These are phyloP conservation scores for Parazoanthus atlanticus DNA, from an alignment of 92 coral and sea anemone species.

Conservation along the genomic window DNA sequence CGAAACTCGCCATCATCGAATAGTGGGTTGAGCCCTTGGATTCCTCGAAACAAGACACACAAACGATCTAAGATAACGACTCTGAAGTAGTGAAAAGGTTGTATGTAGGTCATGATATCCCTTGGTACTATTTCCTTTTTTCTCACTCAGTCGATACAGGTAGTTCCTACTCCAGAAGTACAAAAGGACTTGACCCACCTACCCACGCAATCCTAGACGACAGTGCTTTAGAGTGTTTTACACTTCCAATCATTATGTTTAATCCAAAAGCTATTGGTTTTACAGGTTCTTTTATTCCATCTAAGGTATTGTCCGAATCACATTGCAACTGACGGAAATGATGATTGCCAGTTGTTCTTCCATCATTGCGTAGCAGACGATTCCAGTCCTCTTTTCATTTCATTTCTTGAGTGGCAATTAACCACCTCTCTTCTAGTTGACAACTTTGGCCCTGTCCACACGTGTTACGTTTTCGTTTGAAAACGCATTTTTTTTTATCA, in stretches of 20 bases:
- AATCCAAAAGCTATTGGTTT: not conserved
- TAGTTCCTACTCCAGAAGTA: no score
- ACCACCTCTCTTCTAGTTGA: no score
- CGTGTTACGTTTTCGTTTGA: no score
- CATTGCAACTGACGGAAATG: not conserved
- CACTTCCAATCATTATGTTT: not conserved
- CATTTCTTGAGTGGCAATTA: no score
- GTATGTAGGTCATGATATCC: not conserved
- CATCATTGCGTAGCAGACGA: no score
- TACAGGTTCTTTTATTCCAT: not conserved
- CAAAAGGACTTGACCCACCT: not conserved
- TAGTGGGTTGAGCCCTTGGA: conserved; percentile 51
- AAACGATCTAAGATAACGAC: not conserved
- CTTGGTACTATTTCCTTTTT: not conserved
- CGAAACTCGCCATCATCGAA: conserved; percentile 72
- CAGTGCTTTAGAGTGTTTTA: not conserved
- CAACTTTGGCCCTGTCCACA: no score
- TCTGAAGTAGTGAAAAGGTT: not conserved
- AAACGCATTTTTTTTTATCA: no score
- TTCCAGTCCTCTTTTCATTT: no score
- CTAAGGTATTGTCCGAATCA: not conserved
- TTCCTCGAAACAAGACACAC: not conserved
- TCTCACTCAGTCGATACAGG: not conserved
- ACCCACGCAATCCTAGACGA: not conserved
- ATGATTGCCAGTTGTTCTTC: no score